A percentile compares a stretch with the other conserved stretches of the same genome.
Evolutionary conservation across 2,888 invertebrate species (phyloP).

Genomic region (Platerodrilus igneus): DNA sequence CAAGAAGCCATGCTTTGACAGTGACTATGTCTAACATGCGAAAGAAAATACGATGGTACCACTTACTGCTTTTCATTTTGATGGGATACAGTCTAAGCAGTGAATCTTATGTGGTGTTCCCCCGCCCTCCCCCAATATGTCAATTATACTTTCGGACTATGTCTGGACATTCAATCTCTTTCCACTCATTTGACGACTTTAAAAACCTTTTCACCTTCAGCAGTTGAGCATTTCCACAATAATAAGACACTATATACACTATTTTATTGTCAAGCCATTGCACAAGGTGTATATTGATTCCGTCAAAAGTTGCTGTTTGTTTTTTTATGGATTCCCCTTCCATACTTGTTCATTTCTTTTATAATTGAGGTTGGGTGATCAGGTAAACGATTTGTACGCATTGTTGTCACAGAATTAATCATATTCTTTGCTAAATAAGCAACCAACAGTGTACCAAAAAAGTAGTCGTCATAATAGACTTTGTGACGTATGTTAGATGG

Average conservation of each 20-base stretch:
- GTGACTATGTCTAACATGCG: slow-evolving; percentile 18
- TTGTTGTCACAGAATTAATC: slow-evolving; percentile 19
- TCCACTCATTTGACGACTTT: slow-evolving; percentile 4
- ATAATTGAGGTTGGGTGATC: no score
- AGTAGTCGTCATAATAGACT: slow-evolving; percentile 32
- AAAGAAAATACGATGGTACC: slow-evolving; percentile 22
- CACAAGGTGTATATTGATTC: slow-evolving; percentile 1
- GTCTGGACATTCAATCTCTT: slow-evolving; percentile 11
- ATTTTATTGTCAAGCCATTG: slow-evolving; percentile 15
- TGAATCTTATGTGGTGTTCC: no score
- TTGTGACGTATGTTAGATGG: slow-evolving; percentile 25
- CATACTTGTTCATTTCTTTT: slow-evolving; percentile 4
- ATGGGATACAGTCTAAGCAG: slow-evolving; percentile 19
- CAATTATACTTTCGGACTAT: slow-evolving; percentile 12
- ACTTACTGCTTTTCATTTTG: slow-evolving; percentile 20
- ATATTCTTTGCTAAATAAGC: slow-evolving; percentile 7
- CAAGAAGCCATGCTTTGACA: slow-evolving; percentile 21
- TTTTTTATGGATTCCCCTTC: slow-evolving; percentile 6
- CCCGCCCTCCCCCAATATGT: slow-evolving; percentile 20
- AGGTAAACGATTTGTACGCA: no score
- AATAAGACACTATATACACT: slow-evolving; percentile 13
- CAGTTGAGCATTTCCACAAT: slow-evolving; percentile 11
- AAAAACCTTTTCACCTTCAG: slow-evolving; percentile 14
- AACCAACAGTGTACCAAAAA: slow-evolving; percentile 22
- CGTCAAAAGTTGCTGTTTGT: slow-evolving; percentile 3